phyloP scores from a whole-genome alignment of 2,797 vertebrate species.

The Pagetopsis macropterus region DNA sequence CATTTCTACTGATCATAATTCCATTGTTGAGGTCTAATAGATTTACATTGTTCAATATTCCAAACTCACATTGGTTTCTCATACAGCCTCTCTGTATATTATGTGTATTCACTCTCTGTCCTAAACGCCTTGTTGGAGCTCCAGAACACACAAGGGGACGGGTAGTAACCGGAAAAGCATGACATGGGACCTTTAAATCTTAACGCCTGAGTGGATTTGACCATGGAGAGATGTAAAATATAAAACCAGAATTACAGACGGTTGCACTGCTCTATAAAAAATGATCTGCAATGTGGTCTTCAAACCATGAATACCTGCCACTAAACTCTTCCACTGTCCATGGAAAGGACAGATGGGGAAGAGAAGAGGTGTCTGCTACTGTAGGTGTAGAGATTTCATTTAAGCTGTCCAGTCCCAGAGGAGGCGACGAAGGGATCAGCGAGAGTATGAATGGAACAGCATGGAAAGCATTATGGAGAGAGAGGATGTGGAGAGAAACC shows the following conservation, averaged over 20 bases:
- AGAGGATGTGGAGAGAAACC: constrained; percentile 36
- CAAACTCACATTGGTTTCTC: too few species aligned
- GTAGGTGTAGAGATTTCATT: constrained; percentile 56
- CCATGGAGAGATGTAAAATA: constrained; percentile 12
- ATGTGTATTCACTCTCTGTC: too few species aligned
- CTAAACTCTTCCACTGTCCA: constrained; percentile 31
- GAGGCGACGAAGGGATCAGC: constrained; percentile 38
- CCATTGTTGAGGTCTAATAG: too few species aligned
- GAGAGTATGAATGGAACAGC: constrained; percentile 60
- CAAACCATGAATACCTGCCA: constrained; percentile 24
- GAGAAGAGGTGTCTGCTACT: constrained; percentile 34
- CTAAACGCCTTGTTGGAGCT: too few species aligned
- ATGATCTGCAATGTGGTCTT: constrained; percentile 12
- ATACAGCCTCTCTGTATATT: too few species aligned
- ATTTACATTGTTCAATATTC: too few species aligned
- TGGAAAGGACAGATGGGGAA: constrained; percentile 16
- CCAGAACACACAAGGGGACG: too few species aligned
- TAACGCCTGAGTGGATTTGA: constrained; percentile 38
- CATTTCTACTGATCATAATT: too few species aligned
- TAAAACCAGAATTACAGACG: not conserved
- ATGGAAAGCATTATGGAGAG: constrained; percentile 64
- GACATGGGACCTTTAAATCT: not conserved
- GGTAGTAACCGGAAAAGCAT: too few species aligned
- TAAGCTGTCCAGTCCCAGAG: constrained; percentile 43
- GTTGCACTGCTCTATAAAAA: constrained; percentile 8